Evolutionary conservation across 2,888 invertebrate species (phyloP).

Genomic region (Ichneumoninae sp.): DNA sequence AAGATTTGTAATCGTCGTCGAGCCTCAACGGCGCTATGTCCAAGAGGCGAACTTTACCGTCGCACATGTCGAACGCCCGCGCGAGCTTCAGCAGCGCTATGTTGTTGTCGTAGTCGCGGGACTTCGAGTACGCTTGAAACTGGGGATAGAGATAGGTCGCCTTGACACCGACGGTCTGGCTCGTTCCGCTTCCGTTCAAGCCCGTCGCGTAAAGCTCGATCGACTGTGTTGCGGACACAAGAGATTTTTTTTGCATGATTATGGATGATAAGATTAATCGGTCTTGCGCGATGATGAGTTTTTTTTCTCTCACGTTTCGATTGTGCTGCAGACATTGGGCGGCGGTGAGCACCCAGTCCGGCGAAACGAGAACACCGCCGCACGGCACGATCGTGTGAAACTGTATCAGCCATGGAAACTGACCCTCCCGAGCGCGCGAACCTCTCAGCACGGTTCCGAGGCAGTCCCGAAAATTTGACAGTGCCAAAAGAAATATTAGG

Average conservation of each 20-base stretch:
- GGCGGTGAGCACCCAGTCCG: conserved; percentile 76
- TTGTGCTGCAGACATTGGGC: conserved; percentile 75
- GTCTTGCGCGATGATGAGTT: neutral
- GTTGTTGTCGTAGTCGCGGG: conserved; percentile 72
- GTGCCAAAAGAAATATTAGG: conserved; percentile 67
- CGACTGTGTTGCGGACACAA: conserved; percentile 64
- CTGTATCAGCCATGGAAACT: conserved; percentile 76
- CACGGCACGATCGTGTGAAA: conserved; percentile 75
- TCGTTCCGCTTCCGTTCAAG: conserved; percentile 69
- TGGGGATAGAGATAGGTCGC: conserved; percentile 74
- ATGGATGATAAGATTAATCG: neutral
- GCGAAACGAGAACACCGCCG: conserved; percentile 73
- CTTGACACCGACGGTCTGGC: conserved; percentile 71
- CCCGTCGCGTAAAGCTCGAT: conserved; percentile 72
- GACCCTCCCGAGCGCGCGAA: conserved; percentile 66
- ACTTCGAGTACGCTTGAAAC: conserved; percentile 70
- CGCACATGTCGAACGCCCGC: conserved; percentile 70
- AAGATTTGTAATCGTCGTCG: conserved; percentile 72
- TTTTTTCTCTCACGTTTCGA: conserved; percentile 70
- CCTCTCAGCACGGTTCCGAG: conserved; percentile 65
- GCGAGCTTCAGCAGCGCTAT: conserved; percentile 74
- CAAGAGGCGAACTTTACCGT: conserved; percentile 64
- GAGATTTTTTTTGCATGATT: neutral
- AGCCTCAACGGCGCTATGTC: conserved; percentile 68
- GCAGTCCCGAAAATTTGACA: conserved; percentile 63